phyloP scores from a whole-genome alignment of 2,888 invertebrate genomes.

The Chorisops tibialis region DNA sequence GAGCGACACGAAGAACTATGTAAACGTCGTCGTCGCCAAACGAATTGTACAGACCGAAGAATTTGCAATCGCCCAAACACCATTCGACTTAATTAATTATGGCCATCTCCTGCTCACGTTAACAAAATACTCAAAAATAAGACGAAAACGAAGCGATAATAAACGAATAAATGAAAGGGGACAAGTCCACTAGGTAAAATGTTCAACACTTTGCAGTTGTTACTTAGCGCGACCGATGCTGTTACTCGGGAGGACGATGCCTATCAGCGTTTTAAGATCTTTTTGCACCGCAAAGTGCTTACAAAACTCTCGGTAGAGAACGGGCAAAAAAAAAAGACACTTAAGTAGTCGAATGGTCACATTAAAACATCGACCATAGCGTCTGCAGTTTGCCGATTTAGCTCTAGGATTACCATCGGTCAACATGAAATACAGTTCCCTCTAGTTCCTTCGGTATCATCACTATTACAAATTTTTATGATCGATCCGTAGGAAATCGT shows the following conservation, averaged over 20 bases:
- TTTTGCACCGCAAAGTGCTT: background rate
- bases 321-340: background rate
- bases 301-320: slow-evolving; percentile 1
- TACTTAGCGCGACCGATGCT: background rate
- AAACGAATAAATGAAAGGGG: slow-evolving; percentile 11
- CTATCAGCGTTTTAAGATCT: slow-evolving; percentile 17
- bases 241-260: background rate
- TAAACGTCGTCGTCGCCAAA: slow-evolving; percentile 3
- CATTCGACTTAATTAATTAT: slow-evolving; percentile 24
- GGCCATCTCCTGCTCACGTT: slow-evolving; percentile 18
- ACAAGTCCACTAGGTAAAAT: slow-evolving; percentile 9
- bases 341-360: background rate
- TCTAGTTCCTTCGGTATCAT: background rate
- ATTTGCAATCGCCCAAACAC: slow-evolving; percentile 23
- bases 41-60: background rate
- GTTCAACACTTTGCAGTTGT: slow-evolving; percentile 1
- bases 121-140: slow-evolving; percentile 12
- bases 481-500: background rate
- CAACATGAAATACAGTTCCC: background rate
- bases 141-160: background rate
- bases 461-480: background rate
- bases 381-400: too few relatives aligned
- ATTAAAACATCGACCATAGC: too few relatives aligned
- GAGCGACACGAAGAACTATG: background rate
- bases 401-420: too few relatives aligned